Evolutionary conservation across 2,797 vertebrate genomes (phyloP).

Genomic region (Chelmon rostratus): DNA sequence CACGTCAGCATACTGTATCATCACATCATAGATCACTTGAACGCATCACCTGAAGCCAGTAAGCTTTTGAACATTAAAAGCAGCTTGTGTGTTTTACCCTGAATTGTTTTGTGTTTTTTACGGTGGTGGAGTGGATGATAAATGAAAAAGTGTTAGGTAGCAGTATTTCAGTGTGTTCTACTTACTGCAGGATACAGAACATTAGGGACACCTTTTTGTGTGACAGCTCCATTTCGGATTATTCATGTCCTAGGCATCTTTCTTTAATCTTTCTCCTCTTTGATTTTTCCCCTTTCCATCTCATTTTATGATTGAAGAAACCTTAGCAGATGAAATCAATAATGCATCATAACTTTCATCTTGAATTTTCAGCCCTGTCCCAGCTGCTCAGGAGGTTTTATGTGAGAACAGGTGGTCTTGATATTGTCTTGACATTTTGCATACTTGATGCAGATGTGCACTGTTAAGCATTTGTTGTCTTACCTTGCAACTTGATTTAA

Average conservation of each 20-base stretch:
- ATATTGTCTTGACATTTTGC: conserved; percentile 32
- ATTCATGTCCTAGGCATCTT: conserved; percentile 16
- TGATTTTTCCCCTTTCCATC: conserved; percentile 1
- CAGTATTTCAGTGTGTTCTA: background rate
- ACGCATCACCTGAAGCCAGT: background rate
- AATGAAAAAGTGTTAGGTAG: background rate
- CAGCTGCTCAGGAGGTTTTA: conserved; percentile 45
- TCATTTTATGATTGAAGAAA: conserved; percentile 39
- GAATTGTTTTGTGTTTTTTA: background rate
- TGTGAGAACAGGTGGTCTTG: conserved; percentile 33
- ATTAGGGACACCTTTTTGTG: background rate
- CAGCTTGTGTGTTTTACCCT: background rate
- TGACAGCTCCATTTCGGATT: conserved; percentile 13
- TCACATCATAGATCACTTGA: background rate
- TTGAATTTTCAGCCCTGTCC: conserved; percentile 10
- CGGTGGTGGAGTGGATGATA: background rate
- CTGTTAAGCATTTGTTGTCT: background rate
- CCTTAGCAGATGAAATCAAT: conserved; percentile 53
- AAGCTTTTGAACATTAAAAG: background rate
- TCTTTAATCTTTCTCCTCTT: conserved; percentile 9
- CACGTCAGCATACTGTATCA: background rate
- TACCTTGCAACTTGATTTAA: background rate
- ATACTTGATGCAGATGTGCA: conserved; percentile 34
- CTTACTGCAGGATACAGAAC: background rate
- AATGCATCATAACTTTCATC: conserved; percentile 48